A percentile compares a stretch with the other conserved stretches of the same genome.
phyloP scores from a whole-genome alignment of 2,113 vertebrate genomes.

The Epinephelus moara region DNA sequence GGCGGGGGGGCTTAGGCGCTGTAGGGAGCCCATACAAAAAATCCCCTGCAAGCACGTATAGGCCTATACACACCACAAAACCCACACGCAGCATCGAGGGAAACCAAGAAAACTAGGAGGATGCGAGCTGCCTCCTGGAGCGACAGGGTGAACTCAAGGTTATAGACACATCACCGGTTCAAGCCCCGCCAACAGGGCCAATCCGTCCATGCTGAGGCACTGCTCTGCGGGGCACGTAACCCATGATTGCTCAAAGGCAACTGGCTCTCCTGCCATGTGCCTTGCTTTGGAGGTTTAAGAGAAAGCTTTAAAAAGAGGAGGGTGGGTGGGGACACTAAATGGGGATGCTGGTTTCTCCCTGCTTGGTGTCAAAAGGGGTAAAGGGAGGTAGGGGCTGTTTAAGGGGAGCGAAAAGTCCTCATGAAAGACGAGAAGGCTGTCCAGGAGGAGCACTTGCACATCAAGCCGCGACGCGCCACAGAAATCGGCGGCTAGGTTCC shows the following conservation, averaged over 20 bases:
- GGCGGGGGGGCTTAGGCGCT: constrained; percentile 51
- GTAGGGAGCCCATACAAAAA: constrained; percentile 73
- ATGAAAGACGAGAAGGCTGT: constrained; percentile 55
- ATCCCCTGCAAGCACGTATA: constrained; percentile 68
- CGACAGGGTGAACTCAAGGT: constrained; percentile 77
- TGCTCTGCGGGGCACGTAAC: constrained; percentile 41
- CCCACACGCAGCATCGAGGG: constrained; percentile 61
- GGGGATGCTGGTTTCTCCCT: constrained; percentile 11
- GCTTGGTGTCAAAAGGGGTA: constrained; percentile 28
- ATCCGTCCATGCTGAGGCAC: constrained; percentile 39
- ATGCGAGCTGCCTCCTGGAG: constrained; percentile 69
- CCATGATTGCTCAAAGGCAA: constrained; percentile 63
- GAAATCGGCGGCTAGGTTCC: constrained; percentile 71
- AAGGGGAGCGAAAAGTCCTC: constrained; percentile 18
- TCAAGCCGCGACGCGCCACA: constrained; percentile 46
- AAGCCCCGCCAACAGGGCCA: constrained; percentile 61
- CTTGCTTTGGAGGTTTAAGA: constrained; percentile 15
- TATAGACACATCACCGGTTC: constrained; percentile 68
- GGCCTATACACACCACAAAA: constrained; percentile 61
- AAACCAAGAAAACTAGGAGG: constrained; percentile 71
- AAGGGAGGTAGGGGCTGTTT: background rate
- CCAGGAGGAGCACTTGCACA: constrained; percentile 68
- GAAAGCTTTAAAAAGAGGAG: constrained; percentile 29
- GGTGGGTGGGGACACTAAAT: constrained; percentile 6
- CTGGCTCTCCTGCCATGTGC: constrained; percentile 19